Base-by-base conservation (phyloP, 2,797 vertebrate species). In the Halcyon smyrnensis region DNA sequence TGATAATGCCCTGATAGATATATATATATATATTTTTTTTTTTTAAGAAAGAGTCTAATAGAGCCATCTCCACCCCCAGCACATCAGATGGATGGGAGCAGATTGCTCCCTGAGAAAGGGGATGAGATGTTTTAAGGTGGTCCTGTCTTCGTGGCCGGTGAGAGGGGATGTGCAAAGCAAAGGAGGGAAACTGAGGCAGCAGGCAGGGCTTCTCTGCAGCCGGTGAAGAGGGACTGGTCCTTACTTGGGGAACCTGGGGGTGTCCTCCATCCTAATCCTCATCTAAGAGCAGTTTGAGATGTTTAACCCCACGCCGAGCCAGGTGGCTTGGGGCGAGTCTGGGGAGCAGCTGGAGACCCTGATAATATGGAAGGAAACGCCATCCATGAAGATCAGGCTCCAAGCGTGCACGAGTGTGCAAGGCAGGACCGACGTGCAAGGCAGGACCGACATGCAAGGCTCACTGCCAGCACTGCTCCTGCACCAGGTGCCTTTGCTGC, bases 1-100 rank as follows among this genome's bases (percentile, higher is more conserved):
- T 28, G 95, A 97, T 97, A 97, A 94, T 2, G 62, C 43, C 57
- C 95, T 88, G 96, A 95, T 84, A 84, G 95, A 95, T 94, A 46
- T 46, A 10, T 45, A 18, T 45, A 18, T 45, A 18, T 20, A 18
- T 43, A 36, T 95, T 93, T 97, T 54, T 97, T 56, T n/a, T 60
- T 60, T 67, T 69, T 20, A 88, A 92, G 90, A 82, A 79, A 32
- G 74, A 62, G 75, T 19, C 94, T 94, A 94, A 96, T 43, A 82
- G 96, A 97, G 97, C 93, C 36, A 1, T 56, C 64, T 45, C 27
- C 9, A 64, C 45, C 64, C 48, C 27, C 9, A 65, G 46, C 64
- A 10, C 77, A 27, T 93, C 94, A 92, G 97, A 95, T 48, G 93
- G 95, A 93, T 78, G 83, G 92, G 84, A 93, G 86, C 88, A 85